phyloP scores from a whole-genome alignment of 2,888 invertebrate genomes.

The Drosophila ustulata region DNA sequence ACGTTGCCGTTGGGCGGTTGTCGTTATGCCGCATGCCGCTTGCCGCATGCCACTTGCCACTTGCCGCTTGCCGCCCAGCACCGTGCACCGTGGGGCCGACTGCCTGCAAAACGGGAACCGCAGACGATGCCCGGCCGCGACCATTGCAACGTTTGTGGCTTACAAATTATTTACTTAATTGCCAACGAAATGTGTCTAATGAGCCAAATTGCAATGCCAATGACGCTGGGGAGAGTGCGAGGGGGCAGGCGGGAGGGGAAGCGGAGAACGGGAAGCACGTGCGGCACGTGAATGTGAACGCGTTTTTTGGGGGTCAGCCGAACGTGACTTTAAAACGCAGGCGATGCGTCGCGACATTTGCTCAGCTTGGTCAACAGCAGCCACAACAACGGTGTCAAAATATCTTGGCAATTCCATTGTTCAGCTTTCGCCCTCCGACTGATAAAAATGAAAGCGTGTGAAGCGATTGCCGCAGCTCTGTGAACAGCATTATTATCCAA shows the following conservation, averaged over 20 bases:
- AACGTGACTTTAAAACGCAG: conserved; percentile 52
- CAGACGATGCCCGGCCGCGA: conserved; percentile 55
- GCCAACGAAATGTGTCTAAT: conserved; percentile 81
- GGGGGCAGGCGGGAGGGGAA: too few species aligned
- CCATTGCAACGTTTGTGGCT: conserved; percentile 74
- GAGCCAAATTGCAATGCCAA: conserved; percentile 76
- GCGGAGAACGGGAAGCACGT: neutral
- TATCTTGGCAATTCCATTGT: neutral
- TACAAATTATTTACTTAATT: conserved; percentile 83
- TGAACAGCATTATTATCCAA: too few species aligned
- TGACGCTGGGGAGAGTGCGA: conserved; percentile 28
- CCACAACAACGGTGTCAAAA: conserved; percentile 1
- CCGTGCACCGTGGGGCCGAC: neutral
- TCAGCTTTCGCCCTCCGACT: neutral
- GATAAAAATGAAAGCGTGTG: too few species aligned
- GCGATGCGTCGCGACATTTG: conserved; percentile 3
- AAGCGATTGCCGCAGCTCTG: too few species aligned
- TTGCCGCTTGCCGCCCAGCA: conserved; percentile 1
- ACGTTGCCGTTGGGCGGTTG: conserved; percentile 3
- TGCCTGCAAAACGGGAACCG: conserved; percentile 32
- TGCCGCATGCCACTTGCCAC: neutral
- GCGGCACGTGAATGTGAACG: conserved; percentile 6
- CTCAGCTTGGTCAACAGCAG: conserved; percentile 5
- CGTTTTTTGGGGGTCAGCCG: conserved; percentile 8
- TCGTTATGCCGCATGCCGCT: neutral